Percentiles rank a stretch among this genome's conserved stretches.
These are phyloP conservation scores for Neuroscelio doddi DNA, from an alignment of 2,888 invertebrate species.

Conservation along the genomic window DNA sequence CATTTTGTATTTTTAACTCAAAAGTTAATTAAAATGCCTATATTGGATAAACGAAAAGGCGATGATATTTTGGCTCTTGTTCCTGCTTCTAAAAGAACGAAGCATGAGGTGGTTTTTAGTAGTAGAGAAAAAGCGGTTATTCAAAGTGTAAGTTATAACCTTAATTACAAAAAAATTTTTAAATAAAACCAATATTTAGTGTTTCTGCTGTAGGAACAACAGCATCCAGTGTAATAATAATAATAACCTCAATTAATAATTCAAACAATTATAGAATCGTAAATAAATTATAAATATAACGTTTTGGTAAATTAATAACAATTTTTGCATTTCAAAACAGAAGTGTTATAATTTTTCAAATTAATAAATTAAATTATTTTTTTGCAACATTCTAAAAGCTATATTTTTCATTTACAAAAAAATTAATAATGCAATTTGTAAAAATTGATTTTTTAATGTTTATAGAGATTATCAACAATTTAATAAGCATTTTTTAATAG, in stretches of 20 bases:
- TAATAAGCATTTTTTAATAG: slow-evolving; percentile 57
- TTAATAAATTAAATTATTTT: too few relatives aligned
- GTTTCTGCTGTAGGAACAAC: too few relatives aligned
- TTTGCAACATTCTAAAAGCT: too few relatives aligned
- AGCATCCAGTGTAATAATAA: too few relatives aligned
- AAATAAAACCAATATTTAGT: background rate
- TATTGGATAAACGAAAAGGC: slow-evolving; percentile 67
- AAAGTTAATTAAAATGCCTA: slow-evolving; percentile 59
- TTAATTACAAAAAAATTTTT: too few relatives aligned
- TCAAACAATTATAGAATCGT: background rate
- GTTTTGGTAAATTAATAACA: too few relatives aligned
- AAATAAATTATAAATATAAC: too few relatives aligned
- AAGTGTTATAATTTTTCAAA: too few relatives aligned
- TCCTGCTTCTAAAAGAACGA: slow-evolving; percentile 78
- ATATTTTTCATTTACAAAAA: slow-evolving; percentile 8
- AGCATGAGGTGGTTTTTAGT: slow-evolving; percentile 82
- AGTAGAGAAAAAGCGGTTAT: slow-evolving; percentile 85
- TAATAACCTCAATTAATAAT: too few relatives aligned
- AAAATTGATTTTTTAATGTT: too few relatives aligned
- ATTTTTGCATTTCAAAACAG: too few relatives aligned
- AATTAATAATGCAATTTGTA: slow-evolving; percentile 17
- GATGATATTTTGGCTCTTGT: slow-evolving; percentile 69
- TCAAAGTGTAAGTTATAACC: slow-evolving; percentile 77
- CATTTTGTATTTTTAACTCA: slow-evolving; percentile 1
- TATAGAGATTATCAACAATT: slow-evolving; percentile 2